Evolutionary conservation across 2,797 vertebrate genomes (phyloP), one percentile per base, ranked within the genome.

Genomic region (Myripristis murdjan): DNA sequence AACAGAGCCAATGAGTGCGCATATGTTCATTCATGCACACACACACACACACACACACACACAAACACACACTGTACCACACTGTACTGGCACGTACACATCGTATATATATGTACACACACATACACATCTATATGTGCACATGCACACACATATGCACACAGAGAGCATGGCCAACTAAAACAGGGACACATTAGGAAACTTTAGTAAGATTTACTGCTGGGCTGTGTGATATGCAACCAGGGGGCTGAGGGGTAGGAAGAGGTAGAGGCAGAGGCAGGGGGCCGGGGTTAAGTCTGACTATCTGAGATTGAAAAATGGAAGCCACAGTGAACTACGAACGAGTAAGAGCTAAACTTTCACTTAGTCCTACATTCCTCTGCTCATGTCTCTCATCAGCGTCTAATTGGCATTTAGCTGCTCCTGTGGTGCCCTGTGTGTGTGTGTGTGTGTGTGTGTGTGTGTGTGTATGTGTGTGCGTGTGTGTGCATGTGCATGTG

Each of bases 191-290:
- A 63, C 51, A 68, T 74, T 35, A 70, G 51, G 67, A 74, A 70
- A 63, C 64, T 64, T 56, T 72, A 58, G 58, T 24, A 64, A 80
- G 79, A 87, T 87, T 84, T 88, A 89, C 67, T 81, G 80, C 67
- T 67, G 56, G 41, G 51, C 57, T 59, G 37, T 62, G 56, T 54
- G 47, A 77, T 72, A 71, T 68, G 64, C 16, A 65, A 44, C 39
- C 71, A 35, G 54, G 52, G 64, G 53, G 49, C 33, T 67, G 46
- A 14, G 47, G 46, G 22, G 33, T 1, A 43, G 53, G 57, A 15
- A 31, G 28, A 31, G 28, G 28, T 31, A 6, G 28, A 31, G 22
- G 33, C 1, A 37, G 28, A 43, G 53, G 57, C n/a, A n/a, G 55
- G 55, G 24, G 79, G 22, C 0, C 22, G 46, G 64, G 52, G 64